Percentiles rank a stretch among this genome's conserved stretches.
Conservation (phyloP, 1,140 invertebrate species). For the Aphaenogaster rudis region DNA sequence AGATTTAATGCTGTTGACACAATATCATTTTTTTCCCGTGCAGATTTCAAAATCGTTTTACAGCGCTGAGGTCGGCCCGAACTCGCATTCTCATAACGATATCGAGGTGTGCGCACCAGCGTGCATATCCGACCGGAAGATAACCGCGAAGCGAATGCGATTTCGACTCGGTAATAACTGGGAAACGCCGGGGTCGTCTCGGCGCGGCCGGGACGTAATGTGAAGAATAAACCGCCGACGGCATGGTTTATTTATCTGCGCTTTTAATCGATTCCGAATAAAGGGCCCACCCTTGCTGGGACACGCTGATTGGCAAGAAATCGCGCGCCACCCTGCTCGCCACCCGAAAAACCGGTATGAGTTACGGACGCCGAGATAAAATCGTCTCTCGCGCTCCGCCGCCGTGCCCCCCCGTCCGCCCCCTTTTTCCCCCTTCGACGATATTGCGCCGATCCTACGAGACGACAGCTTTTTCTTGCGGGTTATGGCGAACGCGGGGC, state of each 20-base stretch:
- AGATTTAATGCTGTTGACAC: too few species aligned
- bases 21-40: neutral
- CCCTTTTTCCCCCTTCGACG: constrained; percentile 13
- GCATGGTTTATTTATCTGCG: constrained; percentile 73
- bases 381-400: constrained; percentile 67
- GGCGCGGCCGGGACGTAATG: constrained; percentile 42
- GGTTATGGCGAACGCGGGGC: constrained; percentile 66
- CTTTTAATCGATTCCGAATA: constrained; percentile 75
- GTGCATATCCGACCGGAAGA: neutral
- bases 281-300: constrained; percentile 56
- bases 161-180: constrained; percentile 46
- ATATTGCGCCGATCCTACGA: constrained; percentile 59
- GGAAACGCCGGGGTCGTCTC: constrained; percentile 21
- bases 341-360: constrained; percentile 78
- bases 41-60: neutral
- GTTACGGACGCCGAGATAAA: constrained; percentile 75
- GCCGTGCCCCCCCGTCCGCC: neutral
- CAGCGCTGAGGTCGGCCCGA: neutral
- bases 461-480: constrained; percentile 69
- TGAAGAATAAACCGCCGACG: constrained; percentile 60
- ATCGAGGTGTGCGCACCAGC: neutral
- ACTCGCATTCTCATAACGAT: neutral
- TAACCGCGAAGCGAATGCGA: constrained; percentile 24
- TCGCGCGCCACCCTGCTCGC: constrained; percentile 65
- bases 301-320: constrained; percentile 79